Conservation (phyloP, 2,888 invertebrate genomes). For the Marasmarcha lunaedactyla region DNA sequence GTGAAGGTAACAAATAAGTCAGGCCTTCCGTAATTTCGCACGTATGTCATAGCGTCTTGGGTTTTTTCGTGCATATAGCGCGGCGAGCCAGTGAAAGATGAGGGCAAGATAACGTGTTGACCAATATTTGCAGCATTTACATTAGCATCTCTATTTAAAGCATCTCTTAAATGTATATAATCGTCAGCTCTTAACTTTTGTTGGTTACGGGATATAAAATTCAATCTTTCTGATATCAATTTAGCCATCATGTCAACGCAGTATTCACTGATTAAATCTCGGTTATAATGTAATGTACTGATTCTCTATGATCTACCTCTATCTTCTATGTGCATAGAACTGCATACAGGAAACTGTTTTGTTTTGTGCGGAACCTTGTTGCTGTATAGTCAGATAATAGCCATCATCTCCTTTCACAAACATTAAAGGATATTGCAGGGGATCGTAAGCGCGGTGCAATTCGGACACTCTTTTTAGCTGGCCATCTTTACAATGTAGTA, state of each 20-base stretch:
- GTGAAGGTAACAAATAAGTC: no score
- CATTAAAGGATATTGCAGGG: slow-evolving; percentile 18
- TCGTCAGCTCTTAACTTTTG: slow-evolving; percentile 16
- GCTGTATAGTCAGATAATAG: slow-evolving; percentile 15
- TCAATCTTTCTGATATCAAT: slow-evolving; percentile 19
- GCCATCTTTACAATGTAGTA: slow-evolving; percentile 9
- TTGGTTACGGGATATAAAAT: slow-evolving; percentile 18
- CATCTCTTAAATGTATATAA: slow-evolving; percentile 18
- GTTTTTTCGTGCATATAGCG: slow-evolving; percentile 10
- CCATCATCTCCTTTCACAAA: slow-evolving; percentile 16
- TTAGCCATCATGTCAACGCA: slow-evolving; percentile 17
- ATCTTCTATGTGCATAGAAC: slow-evolving; percentile 18
- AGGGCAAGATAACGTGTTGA: slow-evolving; percentile 12
- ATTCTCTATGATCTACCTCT: slow-evolving; percentile 14
- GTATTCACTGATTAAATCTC: slow-evolving; percentile 11
- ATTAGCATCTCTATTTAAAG: slow-evolving; percentile 16
- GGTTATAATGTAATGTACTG: slow-evolving; percentile 15
- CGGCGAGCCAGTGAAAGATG: slow-evolving; percentile 12
- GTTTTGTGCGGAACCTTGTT: slow-evolving; percentile 12
- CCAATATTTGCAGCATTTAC: slow-evolving; percentile 16
- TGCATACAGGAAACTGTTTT: slow-evolving; percentile 22
- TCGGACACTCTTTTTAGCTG: slow-evolving; percentile 14
- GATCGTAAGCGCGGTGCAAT: slow-evolving; percentile 2
- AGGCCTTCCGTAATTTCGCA: no score
- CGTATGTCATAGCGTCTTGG: no score